Base-by-base conservation (phyloP, 2,113 vertebrate species). In the Brachionichthys hirsutus region DNA sequence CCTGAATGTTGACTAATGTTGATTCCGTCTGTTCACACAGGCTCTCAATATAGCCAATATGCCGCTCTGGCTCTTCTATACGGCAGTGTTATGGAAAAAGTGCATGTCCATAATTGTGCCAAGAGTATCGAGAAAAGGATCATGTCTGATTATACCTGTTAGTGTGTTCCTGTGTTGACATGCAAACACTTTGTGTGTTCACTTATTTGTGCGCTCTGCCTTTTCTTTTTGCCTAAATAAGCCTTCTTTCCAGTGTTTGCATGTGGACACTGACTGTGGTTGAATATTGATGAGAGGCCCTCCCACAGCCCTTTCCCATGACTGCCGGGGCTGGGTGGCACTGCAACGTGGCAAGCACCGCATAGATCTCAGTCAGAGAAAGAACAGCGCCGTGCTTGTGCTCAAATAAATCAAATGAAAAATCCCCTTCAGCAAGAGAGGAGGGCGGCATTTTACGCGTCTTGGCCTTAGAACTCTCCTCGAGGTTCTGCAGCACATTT, bases 221-320 rank as follows among this genome's bases (percentile, higher is more conserved):
- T 59, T 40, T 46, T 19, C 76, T 42, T 69, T 57, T 70, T 56
- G 83, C 24, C 48, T 24, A 54, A 57, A 61, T 52, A 63, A 61
- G 22, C 54, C 70, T 48, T n/a, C 64, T 67, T 73, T 40, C 52
- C 40, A 11, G 38, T 61, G 68, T 56, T 55, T 70, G 61, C 65
- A 54, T 73, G 71, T 72, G 71, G 54, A 65, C 62, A n/a, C 58
- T 43, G 75, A 58, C 53, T 47, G 62, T 43, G 38, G 56, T 13
- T 86, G 89, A 82, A 90, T 90, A 85, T 80, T 86, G 76, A 89
- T 89, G 86, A 88, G 81, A 83, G 83, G 77, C 79, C 78, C 75
- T 20, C 61, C 67, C 67, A 72, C 71, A 46, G 67, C 67, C 34
- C 35, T 70, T 79, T 84, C 77, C 68, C 77, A 80, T 66, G 75